Conservation (phyloP, 2,888 invertebrate genomes). For the Luffia ferchaultella region DNA sequence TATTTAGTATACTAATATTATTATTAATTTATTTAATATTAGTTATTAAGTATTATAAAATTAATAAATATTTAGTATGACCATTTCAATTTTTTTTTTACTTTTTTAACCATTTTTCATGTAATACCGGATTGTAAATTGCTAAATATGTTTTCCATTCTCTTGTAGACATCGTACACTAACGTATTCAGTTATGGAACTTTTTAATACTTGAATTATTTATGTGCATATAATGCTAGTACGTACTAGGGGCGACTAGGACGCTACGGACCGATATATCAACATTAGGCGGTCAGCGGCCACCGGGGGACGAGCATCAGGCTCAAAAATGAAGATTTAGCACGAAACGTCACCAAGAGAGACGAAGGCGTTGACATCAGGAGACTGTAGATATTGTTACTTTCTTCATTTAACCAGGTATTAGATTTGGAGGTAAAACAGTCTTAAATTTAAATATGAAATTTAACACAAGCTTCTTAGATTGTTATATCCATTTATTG, state of each 20-base stretch:
- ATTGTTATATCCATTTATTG: background rate
- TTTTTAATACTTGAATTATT: background rate
- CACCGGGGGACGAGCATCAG: constrained; percentile 6
- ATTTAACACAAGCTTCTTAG: background rate
- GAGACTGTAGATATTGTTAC: too few species aligned
- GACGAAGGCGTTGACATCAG: constrained; percentile 1
- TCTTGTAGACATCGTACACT: background rate
- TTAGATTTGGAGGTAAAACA: background rate
- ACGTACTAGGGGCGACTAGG: background rate
- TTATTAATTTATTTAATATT: too few species aligned
- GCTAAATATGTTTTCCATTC: too few species aligned
- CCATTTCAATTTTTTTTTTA: too few species aligned
- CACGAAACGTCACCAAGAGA: constrained; percentile 12
- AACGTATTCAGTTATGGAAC: background rate
- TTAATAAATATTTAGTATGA: too few species aligned
- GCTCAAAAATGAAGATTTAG: constrained; percentile 18
- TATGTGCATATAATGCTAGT: background rate
- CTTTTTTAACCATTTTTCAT: too few species aligned
- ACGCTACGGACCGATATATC: constrained; percentile 45
- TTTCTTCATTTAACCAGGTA: too few species aligned
- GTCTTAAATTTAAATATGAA: too few species aligned
- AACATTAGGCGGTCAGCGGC: constrained; percentile 37
- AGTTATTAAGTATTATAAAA: too few species aligned
- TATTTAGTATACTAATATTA: too few species aligned
- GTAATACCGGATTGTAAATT: too few species aligned